phyloP scores from a whole-genome alignment of 2,113 vertebrate species.

The Emydocephalus ijimae region DNA sequence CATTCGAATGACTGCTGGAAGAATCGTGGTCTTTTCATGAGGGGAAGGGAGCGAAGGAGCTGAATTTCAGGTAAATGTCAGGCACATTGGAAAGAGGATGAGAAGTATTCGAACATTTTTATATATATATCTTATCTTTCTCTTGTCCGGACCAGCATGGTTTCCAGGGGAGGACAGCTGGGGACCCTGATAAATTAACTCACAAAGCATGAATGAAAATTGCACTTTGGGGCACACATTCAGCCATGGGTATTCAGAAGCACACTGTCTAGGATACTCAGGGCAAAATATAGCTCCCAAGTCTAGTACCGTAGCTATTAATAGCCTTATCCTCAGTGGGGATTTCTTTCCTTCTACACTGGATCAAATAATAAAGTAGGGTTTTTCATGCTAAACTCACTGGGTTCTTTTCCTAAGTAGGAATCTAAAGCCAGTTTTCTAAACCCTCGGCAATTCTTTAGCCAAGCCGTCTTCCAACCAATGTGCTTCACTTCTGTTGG shows the following conservation, averaged over 20 bases:
- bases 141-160: neutral
- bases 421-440: neutral
- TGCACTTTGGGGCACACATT: neutral
- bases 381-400: neutral
- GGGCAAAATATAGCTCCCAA: neutral
- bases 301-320: neutral
- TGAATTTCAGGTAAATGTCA: neutral
- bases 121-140: neutral
- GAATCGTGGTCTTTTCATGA: neutral
- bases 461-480: neutral
- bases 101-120: neutral
- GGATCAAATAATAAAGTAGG: neutral
- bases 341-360: neutral
- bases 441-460: neutral
- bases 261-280: neutral
- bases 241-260: neutral
- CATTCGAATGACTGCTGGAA: no score
- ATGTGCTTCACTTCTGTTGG: neutral
- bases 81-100: neutral
- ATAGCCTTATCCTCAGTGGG: neutral
- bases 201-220: neutral
- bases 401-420: neutral
- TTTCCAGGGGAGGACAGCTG: neutral
- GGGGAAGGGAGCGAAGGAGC: neutral
- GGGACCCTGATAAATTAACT: neutral